These are phyloP conservation scores for Fistularia commersonii DNA, from an alignment of 2,797 vertebrate species.

Conservation along the genomic window DNA sequence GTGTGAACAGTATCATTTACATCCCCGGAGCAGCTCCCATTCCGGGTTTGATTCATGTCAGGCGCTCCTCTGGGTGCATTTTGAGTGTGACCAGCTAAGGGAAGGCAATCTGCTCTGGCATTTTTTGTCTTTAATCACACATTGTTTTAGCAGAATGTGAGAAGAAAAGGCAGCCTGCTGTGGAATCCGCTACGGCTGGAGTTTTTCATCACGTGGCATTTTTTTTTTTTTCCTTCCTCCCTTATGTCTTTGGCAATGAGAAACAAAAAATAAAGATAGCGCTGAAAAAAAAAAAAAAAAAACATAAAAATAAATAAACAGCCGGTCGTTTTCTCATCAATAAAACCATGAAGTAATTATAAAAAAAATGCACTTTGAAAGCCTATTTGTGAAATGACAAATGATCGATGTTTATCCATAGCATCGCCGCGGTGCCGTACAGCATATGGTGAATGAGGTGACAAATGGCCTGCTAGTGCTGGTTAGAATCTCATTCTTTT, in stretches of 20 bases:
- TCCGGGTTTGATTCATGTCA: conserved; percentile 46
- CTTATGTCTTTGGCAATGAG: conserved; percentile 24
- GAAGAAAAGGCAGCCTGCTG: background rate
- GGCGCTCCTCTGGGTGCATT: conserved; percentile 47
- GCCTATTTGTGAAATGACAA: conserved; percentile 74
- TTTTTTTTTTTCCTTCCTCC: background rate
- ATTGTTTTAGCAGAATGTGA: conserved; percentile 32
- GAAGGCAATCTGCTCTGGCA: conserved; percentile 36
- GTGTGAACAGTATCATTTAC: conserved; percentile 59
- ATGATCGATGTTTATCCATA: conserved; percentile 76
- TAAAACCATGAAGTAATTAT: conserved; percentile 74
- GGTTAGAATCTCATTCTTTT: conserved; percentile 13
- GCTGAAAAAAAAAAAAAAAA: conserved; percentile 52
- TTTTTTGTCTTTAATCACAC: conserved; percentile 42
- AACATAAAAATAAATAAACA: conserved; percentile 60
- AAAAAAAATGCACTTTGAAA: conserved; percentile 68
- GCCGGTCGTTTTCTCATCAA: conserved; percentile 67
- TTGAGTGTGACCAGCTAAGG: conserved; percentile 38
- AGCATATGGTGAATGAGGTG: conserved; percentile 49
- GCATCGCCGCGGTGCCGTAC: conserved; percentile 47
- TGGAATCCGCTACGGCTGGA: no score
- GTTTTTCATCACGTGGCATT: conserved; percentile 12
- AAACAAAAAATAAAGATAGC: conserved; percentile 47
- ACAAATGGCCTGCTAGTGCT: conserved; percentile 48
- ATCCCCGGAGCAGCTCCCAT: conserved; percentile 38